Conservation (phyloP, 2,888 invertebrate species). For the Aporophyla lueneburgensis region DNA sequence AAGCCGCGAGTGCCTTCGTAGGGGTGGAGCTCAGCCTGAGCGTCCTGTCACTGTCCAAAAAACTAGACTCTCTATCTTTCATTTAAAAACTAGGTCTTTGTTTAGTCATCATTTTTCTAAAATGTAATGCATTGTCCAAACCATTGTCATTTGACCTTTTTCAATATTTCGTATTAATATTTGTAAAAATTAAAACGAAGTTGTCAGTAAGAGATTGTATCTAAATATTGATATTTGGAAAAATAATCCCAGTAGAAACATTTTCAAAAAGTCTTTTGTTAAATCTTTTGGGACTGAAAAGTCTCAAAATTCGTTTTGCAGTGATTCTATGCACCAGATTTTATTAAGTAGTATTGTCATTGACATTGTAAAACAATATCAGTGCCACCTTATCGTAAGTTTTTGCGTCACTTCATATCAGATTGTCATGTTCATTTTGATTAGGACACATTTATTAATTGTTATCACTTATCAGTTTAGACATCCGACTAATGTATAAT, state of each 20-base stretch:
- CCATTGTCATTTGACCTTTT: background rate
- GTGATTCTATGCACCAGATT: background rate
- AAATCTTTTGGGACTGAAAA: background rate
- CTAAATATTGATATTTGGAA: background rate
- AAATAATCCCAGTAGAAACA: background rate
- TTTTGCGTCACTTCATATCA: conserved; percentile 26
- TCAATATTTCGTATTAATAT: background rate
- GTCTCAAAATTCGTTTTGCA: background rate
- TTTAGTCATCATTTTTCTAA: background rate
- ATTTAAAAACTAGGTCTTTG: background rate
- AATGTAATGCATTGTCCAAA: background rate
- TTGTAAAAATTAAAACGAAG: background rate
- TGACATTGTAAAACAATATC: conserved; percentile 39
- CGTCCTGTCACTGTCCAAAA: background rate
- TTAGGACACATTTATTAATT: conserved; percentile 33
- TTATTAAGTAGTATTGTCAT: conserved; percentile 16
- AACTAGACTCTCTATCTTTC: background rate
- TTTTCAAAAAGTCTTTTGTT: background rate
- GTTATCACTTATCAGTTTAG: conserved; percentile 27
- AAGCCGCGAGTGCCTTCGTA: background rate
- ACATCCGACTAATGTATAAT: background rate
- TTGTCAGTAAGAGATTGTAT: background rate
- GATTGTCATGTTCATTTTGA: conserved; percentile 46
- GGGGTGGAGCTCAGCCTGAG: conserved; percentile 18
- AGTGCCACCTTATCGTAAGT: conserved; percentile 41